Conservation (phyloP, 2,113 vertebrate genomes). For the Thamnaconus septentrionalis region DNA sequence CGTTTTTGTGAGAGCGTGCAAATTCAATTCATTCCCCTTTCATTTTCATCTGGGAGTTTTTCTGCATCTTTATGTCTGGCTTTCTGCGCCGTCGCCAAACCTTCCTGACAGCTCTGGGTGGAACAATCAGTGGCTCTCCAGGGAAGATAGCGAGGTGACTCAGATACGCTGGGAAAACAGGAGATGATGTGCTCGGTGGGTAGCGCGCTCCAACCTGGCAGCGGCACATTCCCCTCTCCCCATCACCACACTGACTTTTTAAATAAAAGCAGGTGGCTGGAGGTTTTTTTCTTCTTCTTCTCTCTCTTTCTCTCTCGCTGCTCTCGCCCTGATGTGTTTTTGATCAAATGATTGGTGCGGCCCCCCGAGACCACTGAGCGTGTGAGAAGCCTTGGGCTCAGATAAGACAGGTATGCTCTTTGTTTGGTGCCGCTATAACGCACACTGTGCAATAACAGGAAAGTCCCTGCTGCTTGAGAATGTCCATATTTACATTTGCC, state of each 20-base stretch:
- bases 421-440: slow-evolving; percentile 42
- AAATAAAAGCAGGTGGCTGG: slow-evolving; percentile 38
- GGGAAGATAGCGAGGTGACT: slow-evolving; percentile 26
- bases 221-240: slow-evolving; percentile 19
- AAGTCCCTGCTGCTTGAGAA: not conserved
- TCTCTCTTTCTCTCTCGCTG: too few species aligned
- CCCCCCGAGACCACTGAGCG: slow-evolving; percentile 30
- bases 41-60: slow-evolving; percentile 1
- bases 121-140: slow-evolving; percentile 9
- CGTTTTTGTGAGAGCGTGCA: too few species aligned
- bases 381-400: slow-evolving; percentile 44
- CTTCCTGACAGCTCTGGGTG: slow-evolving; percentile 38
- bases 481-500: not conserved
- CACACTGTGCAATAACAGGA: slow-evolving; percentile 4
- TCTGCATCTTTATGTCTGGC: slow-evolving; percentile 36
- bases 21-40: too few species aligned
- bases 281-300: slow-evolving; percentile 8
- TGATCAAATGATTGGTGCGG: slow-evolving; percentile 52
- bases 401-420: slow-evolving; percentile 54
- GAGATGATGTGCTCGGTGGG: slow-evolving; percentile 15
- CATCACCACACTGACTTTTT: slow-evolving; percentile 47
- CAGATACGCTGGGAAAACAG: slow-evolving; percentile 31
- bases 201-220: slow-evolving; percentile 22
- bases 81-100: slow-evolving; percentile 23
- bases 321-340: slow-evolving; percentile 44